phyloP scores from a whole-genome alignment of 2,888 invertebrate species.

The Mantis religiosa region DNA sequence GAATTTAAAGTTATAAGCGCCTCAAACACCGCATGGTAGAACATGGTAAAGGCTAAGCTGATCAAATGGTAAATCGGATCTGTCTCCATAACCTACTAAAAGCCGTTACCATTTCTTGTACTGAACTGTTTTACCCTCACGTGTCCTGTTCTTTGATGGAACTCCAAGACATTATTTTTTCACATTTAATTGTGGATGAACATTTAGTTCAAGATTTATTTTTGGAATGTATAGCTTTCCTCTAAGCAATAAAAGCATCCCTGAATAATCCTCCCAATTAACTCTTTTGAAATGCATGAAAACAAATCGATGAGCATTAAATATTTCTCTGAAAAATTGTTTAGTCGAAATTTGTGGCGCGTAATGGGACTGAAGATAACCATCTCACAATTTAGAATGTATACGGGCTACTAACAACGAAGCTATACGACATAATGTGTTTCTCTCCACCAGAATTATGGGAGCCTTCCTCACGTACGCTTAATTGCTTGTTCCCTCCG shows the following conservation, averaged over 20 bases:
- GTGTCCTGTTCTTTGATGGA: no score
- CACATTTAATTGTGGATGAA: no score
- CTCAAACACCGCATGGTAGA: no score
- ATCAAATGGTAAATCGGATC: no score
- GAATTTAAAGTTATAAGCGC: no score
- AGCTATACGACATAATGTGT: not conserved
- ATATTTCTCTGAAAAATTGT: not conserved
- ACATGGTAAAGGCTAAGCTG: no score
- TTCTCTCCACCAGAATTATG: not conserved
- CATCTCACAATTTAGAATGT: not conserved
- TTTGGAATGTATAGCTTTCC: no score
- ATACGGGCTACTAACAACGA: not conserved
- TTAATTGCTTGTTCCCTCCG: not conserved
- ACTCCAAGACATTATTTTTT: no score
- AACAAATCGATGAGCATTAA: not conserved
- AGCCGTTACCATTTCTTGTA: no score
- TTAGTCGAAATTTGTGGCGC: not conserved
- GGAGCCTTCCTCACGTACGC: not conserved
- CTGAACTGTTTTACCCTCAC: no score
- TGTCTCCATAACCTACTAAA: no score
- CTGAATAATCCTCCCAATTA: not conserved
- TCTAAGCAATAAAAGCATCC: not conserved
- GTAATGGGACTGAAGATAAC: not conserved
- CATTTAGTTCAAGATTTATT: no score
- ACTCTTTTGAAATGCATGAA: not conserved